Conservation (phyloP, 2,888 invertebrate species). For the Polyommatus iphigenia region DNA sequence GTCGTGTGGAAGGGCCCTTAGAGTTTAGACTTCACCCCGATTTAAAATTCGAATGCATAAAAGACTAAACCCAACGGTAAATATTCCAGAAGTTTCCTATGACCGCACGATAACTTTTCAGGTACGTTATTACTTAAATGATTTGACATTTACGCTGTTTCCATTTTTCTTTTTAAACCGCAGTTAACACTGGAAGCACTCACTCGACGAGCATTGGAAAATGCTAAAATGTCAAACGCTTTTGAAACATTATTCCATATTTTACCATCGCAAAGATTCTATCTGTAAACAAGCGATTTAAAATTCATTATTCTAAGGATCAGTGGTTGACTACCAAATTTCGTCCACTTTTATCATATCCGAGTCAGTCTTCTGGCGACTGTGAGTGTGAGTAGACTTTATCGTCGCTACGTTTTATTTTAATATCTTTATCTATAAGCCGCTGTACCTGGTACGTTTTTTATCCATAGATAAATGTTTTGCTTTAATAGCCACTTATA, state of each 20-base stretch:
- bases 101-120: not conserved
- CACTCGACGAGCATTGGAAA: not conserved
- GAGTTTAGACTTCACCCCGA: not conserved
- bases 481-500: not conserved
- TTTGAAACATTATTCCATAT: constrained; percentile 7
- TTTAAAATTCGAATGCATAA: constrained; percentile 7
- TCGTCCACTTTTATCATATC: not conserved
- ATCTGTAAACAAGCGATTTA: not conserved
- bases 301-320: not conserved
- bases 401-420: not conserved
- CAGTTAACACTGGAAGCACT: not conserved
- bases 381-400: not conserved
- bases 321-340: not conserved
- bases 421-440: not conserved
- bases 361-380: not conserved
- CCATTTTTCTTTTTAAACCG: not conserved
- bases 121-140: not conserved
- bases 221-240: not conserved
- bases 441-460: not conserved
- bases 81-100: constrained; percentile 24
- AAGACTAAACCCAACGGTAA: constrained; percentile 8
- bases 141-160: not conserved
- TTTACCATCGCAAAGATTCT: not conserved
- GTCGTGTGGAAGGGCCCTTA: too few species aligned
- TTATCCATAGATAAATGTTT: not conserved